phyloP scores from a whole-genome alignment of 2,888 invertebrate species.

The Drosophila neotestacea region DNA sequence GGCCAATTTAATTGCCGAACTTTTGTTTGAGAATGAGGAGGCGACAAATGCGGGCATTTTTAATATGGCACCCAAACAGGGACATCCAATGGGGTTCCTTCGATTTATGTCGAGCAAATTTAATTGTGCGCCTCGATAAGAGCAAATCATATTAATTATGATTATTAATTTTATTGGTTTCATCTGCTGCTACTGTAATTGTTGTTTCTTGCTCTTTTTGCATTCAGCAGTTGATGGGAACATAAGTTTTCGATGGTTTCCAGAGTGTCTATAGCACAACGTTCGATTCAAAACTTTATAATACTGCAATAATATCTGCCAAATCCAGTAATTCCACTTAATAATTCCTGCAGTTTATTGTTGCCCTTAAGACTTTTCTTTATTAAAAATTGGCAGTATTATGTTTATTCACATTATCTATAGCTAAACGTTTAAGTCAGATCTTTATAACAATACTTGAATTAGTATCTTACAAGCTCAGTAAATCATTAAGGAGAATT shows the following conservation, averaged over 20 bases:
- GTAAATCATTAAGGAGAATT: too few species aligned
- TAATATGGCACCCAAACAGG: constrained; percentile 34
- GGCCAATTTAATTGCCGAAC: constrained; percentile 77
- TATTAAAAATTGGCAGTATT: constrained; percentile 44
- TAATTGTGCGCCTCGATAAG: constrained; percentile 69
- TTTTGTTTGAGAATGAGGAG: constrained; percentile 40
- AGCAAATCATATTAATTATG: constrained; percentile 77
- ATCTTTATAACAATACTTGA: too few species aligned
- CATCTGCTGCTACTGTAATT: constrained; percentile 54
- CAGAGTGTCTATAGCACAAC: not conserved
- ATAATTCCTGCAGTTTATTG: constrained; percentile 12
- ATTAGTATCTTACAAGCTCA: too few species aligned
- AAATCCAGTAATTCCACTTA: constrained; percentile 10
- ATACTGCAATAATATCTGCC: too few species aligned
- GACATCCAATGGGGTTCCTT: constrained; percentile 19
- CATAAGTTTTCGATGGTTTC: constrained; percentile 16
- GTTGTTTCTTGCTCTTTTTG: not conserved
- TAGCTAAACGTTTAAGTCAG: too few species aligned
- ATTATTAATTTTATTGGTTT: constrained; percentile 73
- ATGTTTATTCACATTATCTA: constrained; percentile 36
- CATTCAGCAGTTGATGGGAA: constrained; percentile 7
- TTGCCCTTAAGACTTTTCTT: not conserved
- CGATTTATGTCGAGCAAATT: constrained; percentile 67
- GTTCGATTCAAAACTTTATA: not conserved
- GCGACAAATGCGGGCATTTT: constrained; percentile 69